Evolutionary conservation across 2,113 vertebrate species (phyloP).

Genomic region (Struthio camelus): DNA sequence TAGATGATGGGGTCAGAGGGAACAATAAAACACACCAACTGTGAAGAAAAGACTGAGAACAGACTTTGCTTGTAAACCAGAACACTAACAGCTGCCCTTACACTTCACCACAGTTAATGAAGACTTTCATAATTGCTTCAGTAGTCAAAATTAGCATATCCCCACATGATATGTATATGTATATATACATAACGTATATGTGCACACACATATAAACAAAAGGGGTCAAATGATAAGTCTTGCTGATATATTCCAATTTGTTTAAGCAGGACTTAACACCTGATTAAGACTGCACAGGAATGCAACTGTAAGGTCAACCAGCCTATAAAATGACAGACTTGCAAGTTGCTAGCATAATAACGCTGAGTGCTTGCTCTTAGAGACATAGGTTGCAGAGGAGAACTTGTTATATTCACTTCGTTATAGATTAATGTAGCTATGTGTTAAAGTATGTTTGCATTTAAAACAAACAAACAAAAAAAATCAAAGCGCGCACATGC

Average conservation of each 20-base stretch:
- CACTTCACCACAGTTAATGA: not conserved
- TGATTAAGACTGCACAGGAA: not conserved
- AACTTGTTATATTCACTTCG: not conserved
- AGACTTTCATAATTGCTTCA: not conserved
- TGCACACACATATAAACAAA: not conserved
- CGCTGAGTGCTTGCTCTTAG: not conserved
- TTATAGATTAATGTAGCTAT: not conserved
- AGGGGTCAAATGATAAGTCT: not conserved
- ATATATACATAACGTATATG: not conserved
- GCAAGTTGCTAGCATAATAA: not conserved
- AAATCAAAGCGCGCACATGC: not conserved
- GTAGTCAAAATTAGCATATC: not conserved
- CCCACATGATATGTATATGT: not conserved
- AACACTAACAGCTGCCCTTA: not conserved
- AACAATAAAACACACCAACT: not conserved
- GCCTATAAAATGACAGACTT: not conserved
- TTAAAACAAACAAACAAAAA: not conserved
- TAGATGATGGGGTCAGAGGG: not conserved
- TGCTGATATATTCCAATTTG: not conserved
- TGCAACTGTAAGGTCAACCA: not conserved
- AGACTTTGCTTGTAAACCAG: not conserved
- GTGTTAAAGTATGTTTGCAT: not conserved
- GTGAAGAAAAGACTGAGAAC: conserved; percentile 7
- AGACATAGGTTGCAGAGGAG: not conserved
- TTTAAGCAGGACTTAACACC: not conserved